These are phyloP conservation scores for Palythoa caribaeorum DNA, from an alignment of 92 coral and sea anemone species.

Conservation along the genomic window DNA sequence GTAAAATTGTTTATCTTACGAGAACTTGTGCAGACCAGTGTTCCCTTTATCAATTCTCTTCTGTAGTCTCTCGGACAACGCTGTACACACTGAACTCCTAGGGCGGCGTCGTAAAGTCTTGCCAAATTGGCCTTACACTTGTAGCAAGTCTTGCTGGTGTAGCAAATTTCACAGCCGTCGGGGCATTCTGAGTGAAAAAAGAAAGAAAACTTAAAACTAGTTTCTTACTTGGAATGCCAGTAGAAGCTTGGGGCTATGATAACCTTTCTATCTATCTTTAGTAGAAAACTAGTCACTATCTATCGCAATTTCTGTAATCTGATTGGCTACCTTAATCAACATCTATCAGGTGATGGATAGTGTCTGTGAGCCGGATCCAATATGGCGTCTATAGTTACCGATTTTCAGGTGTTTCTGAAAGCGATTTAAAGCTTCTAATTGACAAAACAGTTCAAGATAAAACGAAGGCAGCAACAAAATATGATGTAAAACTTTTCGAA, in stretches of 20 bases:
- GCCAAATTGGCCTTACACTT: constrained; percentile 31
- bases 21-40: constrained; percentile 34
- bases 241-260: background rate
- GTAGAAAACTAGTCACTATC: no score
- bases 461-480: no score
- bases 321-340: no score
- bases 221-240: background rate
- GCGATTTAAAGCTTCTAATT: no score
- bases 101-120: constrained; percentile 25
- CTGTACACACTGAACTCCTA: constrained; percentile 25
- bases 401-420: no score
- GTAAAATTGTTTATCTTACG: background rate
- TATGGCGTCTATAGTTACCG: no score
- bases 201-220: background rate
- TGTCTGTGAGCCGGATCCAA: no score
- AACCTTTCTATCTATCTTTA: background rate
- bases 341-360: no score
- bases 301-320: no score
- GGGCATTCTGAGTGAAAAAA: constrained; percentile 18
- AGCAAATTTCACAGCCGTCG: constrained; percentile 34
- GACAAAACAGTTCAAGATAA: no score
- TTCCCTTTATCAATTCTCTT: constrained; percentile 23
- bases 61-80: constrained; percentile 29
- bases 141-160: constrained; percentile 40
- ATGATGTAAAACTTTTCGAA: no score